Evolutionary conservation across 2,797 vertebrate genomes (phyloP).

Genomic region (Babyrousa celebensis): DNA sequence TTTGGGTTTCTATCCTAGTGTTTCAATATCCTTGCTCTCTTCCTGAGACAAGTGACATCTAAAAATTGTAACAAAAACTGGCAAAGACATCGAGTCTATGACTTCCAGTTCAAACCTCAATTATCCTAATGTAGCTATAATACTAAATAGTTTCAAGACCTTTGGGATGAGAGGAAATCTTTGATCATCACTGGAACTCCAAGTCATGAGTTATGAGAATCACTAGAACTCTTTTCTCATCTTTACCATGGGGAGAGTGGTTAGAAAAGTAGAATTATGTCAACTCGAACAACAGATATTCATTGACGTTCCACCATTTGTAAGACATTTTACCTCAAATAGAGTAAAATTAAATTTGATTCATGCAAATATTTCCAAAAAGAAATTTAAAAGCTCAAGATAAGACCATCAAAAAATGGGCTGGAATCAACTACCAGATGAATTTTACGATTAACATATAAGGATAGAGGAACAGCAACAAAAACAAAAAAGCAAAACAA

Average conservation of each 20-base stretch:
- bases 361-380: not conserved
- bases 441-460: not conserved
- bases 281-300: not conserved
- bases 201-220: not conserved
- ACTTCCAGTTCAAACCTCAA: not conserved
- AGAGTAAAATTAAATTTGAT: slow-evolving; percentile 52
- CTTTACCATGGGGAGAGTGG: not conserved
- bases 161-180: not conserved
- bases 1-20: not conserved
- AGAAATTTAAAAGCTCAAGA: not conserved
- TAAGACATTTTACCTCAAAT: slow-evolving; percentile 7
- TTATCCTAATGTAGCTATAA: not conserved
- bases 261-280: slow-evolving; percentile 34
- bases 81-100: slow-evolving; percentile 9
- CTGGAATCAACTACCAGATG: not conserved
- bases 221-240: not conserved
- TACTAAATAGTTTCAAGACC: not conserved
- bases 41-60: slow-evolving; percentile 49
- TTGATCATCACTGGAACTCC: not conserved
- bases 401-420: not conserved
- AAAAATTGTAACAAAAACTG: not conserved
- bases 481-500: not conserved
- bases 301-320: not conserved
- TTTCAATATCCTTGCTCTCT: not conserved
- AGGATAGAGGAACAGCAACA: not conserved